Evolutionary conservation across 2,113 vertebrate species (phyloP).

Genomic region (Ascaphus truei): DNA sequence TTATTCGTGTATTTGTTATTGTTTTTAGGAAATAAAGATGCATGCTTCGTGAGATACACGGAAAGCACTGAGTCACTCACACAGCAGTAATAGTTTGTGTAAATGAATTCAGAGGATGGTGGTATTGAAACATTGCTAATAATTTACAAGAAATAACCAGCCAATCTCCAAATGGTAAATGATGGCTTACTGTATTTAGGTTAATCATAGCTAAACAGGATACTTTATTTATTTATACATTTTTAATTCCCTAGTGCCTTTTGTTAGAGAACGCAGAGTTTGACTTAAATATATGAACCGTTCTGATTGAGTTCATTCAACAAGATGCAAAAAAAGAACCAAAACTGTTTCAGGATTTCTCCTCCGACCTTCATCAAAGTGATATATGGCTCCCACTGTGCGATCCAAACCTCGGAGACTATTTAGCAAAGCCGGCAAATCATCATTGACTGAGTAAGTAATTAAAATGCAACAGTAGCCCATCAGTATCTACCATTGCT

Average conservation of each 20-base stretch:
- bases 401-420: neutral
- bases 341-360: conserved; percentile 13
- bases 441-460: conserved; percentile 11
- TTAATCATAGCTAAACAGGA: conserved; percentile 45
- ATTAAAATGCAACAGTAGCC: conserved; percentile 38
- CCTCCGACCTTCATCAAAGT: conserved; percentile 25
- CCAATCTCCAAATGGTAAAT: conserved; percentile 40
- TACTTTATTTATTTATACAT: conserved; percentile 39
- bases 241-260: conserved; percentile 31
- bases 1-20: conserved; percentile 1
- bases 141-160: conserved; percentile 27
- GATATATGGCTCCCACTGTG: neutral
- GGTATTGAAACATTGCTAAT: neutral
- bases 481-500: conserved; percentile 11
- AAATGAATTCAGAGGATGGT: conserved; percentile 41
- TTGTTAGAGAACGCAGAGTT: conserved; percentile 11
- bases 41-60: neutral
- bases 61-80: neutral
- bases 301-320: conserved; percentile 14
- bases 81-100: neutral
- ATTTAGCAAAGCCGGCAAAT: conserved; percentile 29
- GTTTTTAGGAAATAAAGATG: neutral
- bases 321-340: neutral
- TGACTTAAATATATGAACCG: conserved; percentile 38
- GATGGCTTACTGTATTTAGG: conserved; percentile 46